Evolutionary conservation across 2,113 vertebrate species (phyloP).

Genomic region (Microcebus lehilahytsara): DNA sequence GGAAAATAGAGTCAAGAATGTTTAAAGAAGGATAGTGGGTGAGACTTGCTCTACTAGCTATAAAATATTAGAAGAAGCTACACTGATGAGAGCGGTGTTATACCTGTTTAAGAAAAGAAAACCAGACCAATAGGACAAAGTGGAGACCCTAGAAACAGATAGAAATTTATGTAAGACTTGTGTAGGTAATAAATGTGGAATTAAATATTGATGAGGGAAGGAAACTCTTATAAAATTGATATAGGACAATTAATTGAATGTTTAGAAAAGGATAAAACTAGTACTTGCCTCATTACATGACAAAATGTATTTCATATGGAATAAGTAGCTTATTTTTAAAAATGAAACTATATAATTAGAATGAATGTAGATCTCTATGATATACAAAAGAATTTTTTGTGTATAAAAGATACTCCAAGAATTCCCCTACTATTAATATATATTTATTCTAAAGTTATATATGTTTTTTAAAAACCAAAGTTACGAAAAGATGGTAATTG

Average conservation of each 20-base stretch:
- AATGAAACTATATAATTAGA: not conserved
- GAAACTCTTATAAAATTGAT: not conserved
- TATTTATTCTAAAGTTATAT: not conserved
- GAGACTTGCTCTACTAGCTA: not conserved
- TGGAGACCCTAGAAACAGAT: not conserved
- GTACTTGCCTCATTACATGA: not conserved
- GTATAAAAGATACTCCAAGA: not conserved
- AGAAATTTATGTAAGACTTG: not conserved
- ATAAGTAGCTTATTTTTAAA: constrained; percentile 20
- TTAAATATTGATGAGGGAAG: not conserved
- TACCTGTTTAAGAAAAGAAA: not conserved
- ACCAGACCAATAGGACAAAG: not conserved
- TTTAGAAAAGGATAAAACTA: constrained; percentile 14
- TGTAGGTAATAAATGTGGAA: not conserved
- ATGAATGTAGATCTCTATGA: not conserved
- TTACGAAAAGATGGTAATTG: not conserved
- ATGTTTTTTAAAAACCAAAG: not conserved
- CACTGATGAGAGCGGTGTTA: not conserved
- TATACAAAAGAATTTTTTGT: not conserved
- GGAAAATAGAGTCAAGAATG: not conserved
- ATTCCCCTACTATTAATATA: not conserved
- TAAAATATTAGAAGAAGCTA: not conserved
- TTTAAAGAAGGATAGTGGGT: not conserved
- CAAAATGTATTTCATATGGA: not conserved
- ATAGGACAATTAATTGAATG: not conserved